These are phyloP conservation scores for Festucalex cinctus DNA, from an alignment of 2,113 vertebrate species.

Conservation along the genomic window DNA sequence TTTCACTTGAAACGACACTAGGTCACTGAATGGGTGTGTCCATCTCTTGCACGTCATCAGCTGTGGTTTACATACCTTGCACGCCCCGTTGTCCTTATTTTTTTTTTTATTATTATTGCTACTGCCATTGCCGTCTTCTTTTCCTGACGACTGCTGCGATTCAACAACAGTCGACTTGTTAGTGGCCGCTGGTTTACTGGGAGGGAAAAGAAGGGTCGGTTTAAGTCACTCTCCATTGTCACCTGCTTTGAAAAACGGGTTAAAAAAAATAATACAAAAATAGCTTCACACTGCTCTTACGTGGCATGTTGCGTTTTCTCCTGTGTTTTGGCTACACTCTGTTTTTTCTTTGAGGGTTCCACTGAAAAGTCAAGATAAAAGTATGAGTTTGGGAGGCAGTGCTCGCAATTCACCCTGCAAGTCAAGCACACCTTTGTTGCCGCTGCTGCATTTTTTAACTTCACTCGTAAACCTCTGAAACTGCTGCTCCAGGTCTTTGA, in stretches of 20 bases:
- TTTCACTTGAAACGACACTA: no score
- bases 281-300: background rate
- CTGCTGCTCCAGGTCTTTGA: constrained; percentile 80
- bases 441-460: background rate
- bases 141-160: background rate
- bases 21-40: background rate
- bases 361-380: background rate
- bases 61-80: background rate
- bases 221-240: background rate
- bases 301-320: background rate
- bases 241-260: no score
- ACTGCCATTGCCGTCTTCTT: background rate
- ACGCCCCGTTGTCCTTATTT: background rate
- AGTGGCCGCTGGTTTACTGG: background rate
- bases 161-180: background rate
- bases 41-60: no score
- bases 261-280: no score
- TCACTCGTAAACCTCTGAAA: constrained; percentile 52
- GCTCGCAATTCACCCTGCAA: background rate
- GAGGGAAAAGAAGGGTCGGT: background rate
- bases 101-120: background rate
- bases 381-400: background rate
- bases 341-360: background rate
- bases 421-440: background rate
- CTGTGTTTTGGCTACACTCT: background rate